These are phyloP conservation scores for Glossosoma conforme DNA, from an alignment of 1,140 invertebrate species.

Conservation along the genomic window DNA sequence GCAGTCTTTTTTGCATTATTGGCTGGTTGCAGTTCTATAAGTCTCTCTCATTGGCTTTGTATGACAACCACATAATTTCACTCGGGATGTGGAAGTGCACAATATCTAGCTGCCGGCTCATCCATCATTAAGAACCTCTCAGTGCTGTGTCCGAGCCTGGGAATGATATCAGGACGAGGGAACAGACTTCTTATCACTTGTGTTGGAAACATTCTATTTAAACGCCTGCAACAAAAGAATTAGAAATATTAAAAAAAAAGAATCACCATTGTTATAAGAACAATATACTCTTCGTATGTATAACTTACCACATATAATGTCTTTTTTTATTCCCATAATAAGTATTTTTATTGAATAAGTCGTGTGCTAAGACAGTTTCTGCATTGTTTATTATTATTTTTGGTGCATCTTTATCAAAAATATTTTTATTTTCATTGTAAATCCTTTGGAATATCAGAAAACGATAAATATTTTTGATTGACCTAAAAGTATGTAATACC, in stretches of 20 bases:
- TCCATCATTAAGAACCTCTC: slow-evolving; percentile 70
- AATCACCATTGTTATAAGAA: not conserved
- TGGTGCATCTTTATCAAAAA: slow-evolving; percentile 52
- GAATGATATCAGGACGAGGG: slow-evolving; percentile 55
- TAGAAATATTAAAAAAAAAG: slow-evolving; percentile 1
- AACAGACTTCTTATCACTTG: slow-evolving; percentile 61
- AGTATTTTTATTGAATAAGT: slow-evolving; percentile 17
- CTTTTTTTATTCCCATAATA: slow-evolving; percentile 19
- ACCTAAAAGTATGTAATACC: too few species aligned
- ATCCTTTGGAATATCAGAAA: slow-evolving; percentile 40
- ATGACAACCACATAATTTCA: slow-evolving; percentile 69
- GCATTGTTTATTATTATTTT: slow-evolving; percentile 51
- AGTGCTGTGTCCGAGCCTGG: slow-evolving; percentile 61
- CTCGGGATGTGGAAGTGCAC: slow-evolving; percentile 65
- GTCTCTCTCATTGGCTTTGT: slow-evolving; percentile 59
- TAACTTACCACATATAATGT: slow-evolving; percentile 17
- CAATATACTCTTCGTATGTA: not conserved
- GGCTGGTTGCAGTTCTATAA: slow-evolving; percentile 61
- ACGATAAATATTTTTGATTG: too few species aligned
- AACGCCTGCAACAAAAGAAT: slow-evolving; percentile 54
- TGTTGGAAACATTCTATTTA: slow-evolving; percentile 64
- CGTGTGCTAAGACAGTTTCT: slow-evolving; percentile 25
- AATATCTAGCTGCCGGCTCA: slow-evolving; percentile 52
- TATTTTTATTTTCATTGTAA: slow-evolving; percentile 39
- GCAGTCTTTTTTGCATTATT: slow-evolving; percentile 62